A percentile compares a stretch with the other conserved stretches of the same genome.
phyloP scores from a whole-genome alignment of 2,113 vertebrate species.

The Triplophysa dalaica region DNA sequence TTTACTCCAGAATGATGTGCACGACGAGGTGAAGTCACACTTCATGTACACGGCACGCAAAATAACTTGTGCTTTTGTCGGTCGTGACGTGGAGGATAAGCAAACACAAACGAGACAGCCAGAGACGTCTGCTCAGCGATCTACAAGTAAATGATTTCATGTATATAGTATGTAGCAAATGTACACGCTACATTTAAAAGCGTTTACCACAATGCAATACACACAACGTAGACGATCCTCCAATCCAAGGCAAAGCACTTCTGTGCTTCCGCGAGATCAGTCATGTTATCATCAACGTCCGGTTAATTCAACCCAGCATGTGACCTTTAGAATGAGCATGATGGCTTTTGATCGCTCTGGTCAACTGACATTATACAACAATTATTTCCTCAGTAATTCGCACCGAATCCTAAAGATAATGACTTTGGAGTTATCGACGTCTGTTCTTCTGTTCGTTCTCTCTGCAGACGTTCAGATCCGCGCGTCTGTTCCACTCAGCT shows the following conservation, averaged over 20 bases:
- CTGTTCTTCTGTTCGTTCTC: slow-evolving; percentile 8
- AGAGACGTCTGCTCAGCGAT: slow-evolving; percentile 58
- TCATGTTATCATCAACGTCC: slow-evolving; percentile 21
- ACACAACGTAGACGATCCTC: neutral
- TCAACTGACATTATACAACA: slow-evolving; percentile 24
- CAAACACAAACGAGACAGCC: slow-evolving; percentile 67
- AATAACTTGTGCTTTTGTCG: neutral
- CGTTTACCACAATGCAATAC: too few relatives aligned
- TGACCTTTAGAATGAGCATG: slow-evolving; percentile 45
- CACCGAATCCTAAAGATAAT: neutral
- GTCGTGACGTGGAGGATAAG: slow-evolving; percentile 63
- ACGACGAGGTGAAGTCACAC: slow-evolving; percentile 60
- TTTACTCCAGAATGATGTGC: slow-evolving; percentile 70
- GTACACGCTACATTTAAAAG: too few relatives aligned
- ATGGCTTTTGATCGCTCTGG: slow-evolving; percentile 18
- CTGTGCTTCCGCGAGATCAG: neutral
- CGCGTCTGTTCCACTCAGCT: slow-evolving; percentile 54
- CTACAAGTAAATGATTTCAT: slow-evolving; percentile 64
- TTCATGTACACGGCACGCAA: neutral
- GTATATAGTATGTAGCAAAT: too few relatives aligned
- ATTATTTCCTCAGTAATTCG: slow-evolving; percentile 6
- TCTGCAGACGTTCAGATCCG: slow-evolving; percentile 2
- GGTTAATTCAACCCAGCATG: slow-evolving; percentile 32
- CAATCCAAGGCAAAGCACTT: neutral
- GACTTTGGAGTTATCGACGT: neutral